Conservation (phyloP, 2,113 vertebrate genomes). For the Sebastes schlegelii region DNA sequence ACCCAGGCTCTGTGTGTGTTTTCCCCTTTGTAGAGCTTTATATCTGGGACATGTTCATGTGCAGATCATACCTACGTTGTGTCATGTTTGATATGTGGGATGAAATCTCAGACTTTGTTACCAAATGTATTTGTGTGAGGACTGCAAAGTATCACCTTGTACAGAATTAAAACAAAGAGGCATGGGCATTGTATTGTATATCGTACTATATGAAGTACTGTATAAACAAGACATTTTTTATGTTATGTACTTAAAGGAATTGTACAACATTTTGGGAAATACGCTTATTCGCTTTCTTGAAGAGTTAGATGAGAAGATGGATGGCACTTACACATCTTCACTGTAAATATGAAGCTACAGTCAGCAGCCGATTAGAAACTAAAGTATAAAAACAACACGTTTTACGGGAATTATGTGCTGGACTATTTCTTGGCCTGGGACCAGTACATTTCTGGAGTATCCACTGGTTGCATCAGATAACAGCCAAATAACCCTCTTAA, state of each 20-base stretch:
- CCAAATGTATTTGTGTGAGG: slow-evolving; percentile 50
- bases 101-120: slow-evolving; percentile 47
- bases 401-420: neutral
- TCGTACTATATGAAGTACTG: slow-evolving; percentile 19
- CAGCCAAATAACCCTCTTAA: neutral
- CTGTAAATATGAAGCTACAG: neutral
- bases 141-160: slow-evolving; percentile 19
- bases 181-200: slow-evolving; percentile 8
- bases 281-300: neutral
- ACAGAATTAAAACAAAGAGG: slow-evolving; percentile 17
- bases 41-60: neutral
- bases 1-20: slow-evolving; percentile 44
- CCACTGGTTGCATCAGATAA: neutral
- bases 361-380: neutral
- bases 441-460: neutral
- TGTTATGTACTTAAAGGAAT: slow-evolving; percentile 7
- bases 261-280: neutral
- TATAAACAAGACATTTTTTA: neutral
- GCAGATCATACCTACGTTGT: neutral
- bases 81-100: slow-evolving; percentile 6
- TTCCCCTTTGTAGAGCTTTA: slow-evolving; percentile 19
- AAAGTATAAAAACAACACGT: neutral
- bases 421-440: neutral
- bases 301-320: neutral
- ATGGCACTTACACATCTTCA: neutral